Evolutionary conservation across 2,797 vertebrate species (phyloP).

Genomic region (Cercopithecus diana): DNA sequence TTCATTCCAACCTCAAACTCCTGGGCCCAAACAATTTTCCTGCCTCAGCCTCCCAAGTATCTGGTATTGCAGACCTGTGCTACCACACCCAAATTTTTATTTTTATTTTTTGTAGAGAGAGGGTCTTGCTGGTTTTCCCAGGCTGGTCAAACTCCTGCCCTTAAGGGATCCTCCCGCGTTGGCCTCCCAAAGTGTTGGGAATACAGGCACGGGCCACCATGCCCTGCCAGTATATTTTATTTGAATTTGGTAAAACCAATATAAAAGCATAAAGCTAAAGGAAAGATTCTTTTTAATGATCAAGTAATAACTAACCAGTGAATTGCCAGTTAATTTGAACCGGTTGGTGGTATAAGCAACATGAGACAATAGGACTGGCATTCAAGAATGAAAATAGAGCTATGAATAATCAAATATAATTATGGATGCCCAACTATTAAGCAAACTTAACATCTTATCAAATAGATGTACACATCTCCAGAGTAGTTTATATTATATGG

Average conservation of each 20-base stretch:
- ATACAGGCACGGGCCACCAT: neutral
- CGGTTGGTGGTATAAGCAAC: neutral
- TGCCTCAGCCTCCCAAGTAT: neutral
- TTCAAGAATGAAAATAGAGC: neutral
- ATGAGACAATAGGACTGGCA: neutral
- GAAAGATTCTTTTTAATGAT: neutral
- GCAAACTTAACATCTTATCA: neutral
- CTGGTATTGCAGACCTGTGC: neutral
- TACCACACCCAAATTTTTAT: neutral
- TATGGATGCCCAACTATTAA: neutral
- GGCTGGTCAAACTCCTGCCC: neutral
- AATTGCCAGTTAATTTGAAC: neutral
- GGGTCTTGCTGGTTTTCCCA: neutral
- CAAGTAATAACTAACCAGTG: neutral
- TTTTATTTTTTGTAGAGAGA: neutral
- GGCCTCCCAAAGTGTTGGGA: neutral
- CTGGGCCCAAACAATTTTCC: neutral
- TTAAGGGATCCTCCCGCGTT: accelerated
- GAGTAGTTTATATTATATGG: neutral
- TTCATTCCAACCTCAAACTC: neutral
- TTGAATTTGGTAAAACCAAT: neutral
- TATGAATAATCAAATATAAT: neutral
- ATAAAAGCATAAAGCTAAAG: neutral
- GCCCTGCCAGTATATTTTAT: too few species aligned
- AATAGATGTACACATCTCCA: neutral